A percentile compares a stretch with the other conserved stretches of the same genome.
These are phyloP conservation scores for Tetranychus piercei DNA, from an alignment of 2,888 invertebrate genomes.

Conservation along the genomic window DNA sequence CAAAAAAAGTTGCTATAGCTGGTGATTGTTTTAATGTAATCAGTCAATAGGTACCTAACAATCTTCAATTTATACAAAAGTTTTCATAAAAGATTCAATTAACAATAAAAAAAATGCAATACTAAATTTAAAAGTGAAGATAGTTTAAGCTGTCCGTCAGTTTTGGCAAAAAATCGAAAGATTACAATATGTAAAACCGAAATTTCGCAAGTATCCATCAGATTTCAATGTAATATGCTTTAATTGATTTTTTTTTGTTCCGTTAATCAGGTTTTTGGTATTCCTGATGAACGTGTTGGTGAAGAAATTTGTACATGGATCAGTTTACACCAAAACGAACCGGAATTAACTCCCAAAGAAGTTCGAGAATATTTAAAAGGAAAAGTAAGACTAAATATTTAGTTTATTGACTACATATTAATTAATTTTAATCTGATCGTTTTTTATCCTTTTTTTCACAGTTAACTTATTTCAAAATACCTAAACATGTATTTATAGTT, in stretches of 20 bases:
- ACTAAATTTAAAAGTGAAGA: no score
- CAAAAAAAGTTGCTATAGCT: background rate
- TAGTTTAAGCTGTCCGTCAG: background rate
- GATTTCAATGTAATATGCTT: background rate
- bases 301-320: constrained; percentile 40
- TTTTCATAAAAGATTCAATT: no score
- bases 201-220: no score
- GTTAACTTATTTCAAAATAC: constrained; percentile 12
- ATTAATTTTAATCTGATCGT: background rate
- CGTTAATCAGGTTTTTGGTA: constrained; percentile 33
- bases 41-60: no score
- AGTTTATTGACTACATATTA: background rate
- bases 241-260: background rate
- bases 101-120: no score
- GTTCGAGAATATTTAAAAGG: background rate
- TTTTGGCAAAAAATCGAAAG: background rate
- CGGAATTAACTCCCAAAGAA: constrained; percentile 6
- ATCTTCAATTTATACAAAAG: background rate
- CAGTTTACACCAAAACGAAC: background rate
- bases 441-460: background rate
- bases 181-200: no score
- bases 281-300: constrained; percentile 38
- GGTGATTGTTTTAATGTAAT: no score
- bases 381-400: background rate
- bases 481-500: background rate